Evolutionary conservation across 1,140 invertebrate genomes (phyloP).

Genomic region (Psix sp.): DNA sequence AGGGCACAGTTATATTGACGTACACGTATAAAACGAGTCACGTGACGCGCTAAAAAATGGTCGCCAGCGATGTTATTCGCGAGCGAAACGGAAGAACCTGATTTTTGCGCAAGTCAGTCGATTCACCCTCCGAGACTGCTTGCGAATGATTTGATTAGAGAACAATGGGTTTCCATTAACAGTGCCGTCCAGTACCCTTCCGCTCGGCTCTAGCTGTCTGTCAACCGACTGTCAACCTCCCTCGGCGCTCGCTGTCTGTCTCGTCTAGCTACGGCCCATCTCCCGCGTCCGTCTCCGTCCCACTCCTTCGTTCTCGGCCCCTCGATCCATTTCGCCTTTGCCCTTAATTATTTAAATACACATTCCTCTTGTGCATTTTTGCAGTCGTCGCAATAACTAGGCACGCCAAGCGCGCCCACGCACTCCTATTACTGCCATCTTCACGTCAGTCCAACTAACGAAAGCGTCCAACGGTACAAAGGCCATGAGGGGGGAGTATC

Average conservation of each 20-base stretch:
- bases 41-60: conserved; percentile 56
- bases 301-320: neutral
- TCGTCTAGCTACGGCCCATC: conserved; percentile 49
- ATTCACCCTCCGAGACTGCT: conserved; percentile 64
- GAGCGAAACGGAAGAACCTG: conserved; percentile 40
- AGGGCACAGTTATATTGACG: too few species aligned
- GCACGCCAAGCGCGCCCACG: too few species aligned
- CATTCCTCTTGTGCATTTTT: conserved; percentile 40
- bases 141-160: conserved; percentile 76
- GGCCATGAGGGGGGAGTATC: too few species aligned
- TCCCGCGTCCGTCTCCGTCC: conserved; percentile 3
- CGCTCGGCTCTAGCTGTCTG: conserved; percentile 65
- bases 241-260: conserved; percentile 50
- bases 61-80: conserved; percentile 33
- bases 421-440: too few species aligned
- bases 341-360: conserved; percentile 45
- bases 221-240: conserved; percentile 68
- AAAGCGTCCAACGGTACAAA: too few species aligned
- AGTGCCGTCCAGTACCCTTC: conserved; percentile 61
- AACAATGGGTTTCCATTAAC: conserved; percentile 77
- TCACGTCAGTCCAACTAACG: too few species aligned
- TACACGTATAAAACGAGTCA: too few species aligned
- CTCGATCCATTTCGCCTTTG: conserved; percentile 5
- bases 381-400: conserved; percentile 4
- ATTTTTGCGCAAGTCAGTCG: too few species aligned